Evolutionary conservation across 1,140 invertebrate genomes (phyloP), one percentile per base, ranked within the genome.

Genomic region (Aplysia californica): DNA sequence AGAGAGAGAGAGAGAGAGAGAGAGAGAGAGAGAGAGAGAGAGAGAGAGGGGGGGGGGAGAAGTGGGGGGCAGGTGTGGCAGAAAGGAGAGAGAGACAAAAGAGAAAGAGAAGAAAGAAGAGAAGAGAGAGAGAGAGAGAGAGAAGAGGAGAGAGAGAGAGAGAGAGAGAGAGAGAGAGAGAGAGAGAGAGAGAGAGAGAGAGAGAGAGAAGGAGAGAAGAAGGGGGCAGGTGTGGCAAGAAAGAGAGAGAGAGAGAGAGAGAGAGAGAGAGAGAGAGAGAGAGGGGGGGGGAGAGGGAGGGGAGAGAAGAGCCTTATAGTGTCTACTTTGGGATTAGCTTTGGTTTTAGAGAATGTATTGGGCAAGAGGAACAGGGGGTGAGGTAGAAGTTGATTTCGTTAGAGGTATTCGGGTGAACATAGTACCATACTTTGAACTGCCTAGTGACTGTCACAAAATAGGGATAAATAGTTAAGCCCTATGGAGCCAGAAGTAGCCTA

Each of bases 61-160:
- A 44, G 35, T 1, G 67, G 41, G 38, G 41, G 44, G 33, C 39
- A 21, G 29, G 38, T 5, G n/a, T 41, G 35, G 31, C 35, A 41
- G 64, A 67, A 55, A 35, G n/a, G 2, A 21, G 33, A 50, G 64
- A 66, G 41, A 33, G 33, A 67, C 33, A 74, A 6, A 21, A 33
- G 20, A 21, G 50, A 18, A 67, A 33, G 36, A 33, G 26, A 33
- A 67, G 18, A 38, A 39, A 41, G 39, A 18, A 44, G 10, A 39
- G 15, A 39, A 41, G 35, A 26, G 2, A 26, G 23, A 23, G 67
- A 23, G 64, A 76, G 50, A 38, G 26, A 76, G 56, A 59, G 41
- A 73, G 66, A 76, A 36, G 59, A 15, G 33, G 50, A 75, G 61
- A 66, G 5, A 44, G 61, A 66, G 61, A 44, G 73, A 75, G 73